Evolutionary conservation across 2,797 vertebrate species (phyloP).

Genomic region (Antrozous pallidus): DNA sequence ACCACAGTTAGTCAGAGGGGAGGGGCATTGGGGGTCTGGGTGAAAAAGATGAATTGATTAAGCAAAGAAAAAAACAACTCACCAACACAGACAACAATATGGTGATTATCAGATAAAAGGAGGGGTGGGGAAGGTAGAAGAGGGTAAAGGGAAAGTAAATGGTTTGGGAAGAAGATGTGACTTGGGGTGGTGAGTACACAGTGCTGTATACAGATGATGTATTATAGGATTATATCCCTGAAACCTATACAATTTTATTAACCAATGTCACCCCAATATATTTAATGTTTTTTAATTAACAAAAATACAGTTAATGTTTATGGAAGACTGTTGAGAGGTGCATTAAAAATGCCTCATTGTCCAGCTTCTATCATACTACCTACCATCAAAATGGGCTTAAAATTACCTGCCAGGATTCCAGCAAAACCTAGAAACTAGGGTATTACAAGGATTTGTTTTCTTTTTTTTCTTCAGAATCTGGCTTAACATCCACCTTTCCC

Average conservation of each 20-base stretch:
- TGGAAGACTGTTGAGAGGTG: background rate
- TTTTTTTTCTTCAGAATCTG: background rate
- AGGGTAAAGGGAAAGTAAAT: background rate
- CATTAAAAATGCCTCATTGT: fast-evolving
- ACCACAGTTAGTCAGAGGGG: background rate
- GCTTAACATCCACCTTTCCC: background rate
- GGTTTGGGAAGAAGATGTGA: background rate
- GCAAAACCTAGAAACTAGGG: background rate
- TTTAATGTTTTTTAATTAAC: background rate
- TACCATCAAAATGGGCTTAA: background rate
- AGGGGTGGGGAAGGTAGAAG: background rate
- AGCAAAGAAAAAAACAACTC: background rate
- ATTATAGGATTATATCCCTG: background rate
- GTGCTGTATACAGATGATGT: background rate
- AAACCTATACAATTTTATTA: background rate
- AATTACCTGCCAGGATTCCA: background rate
- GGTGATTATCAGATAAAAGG: background rate
- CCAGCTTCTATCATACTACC: background rate
- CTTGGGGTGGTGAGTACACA: background rate
- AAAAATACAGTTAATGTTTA: background rate
- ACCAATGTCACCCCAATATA: background rate
- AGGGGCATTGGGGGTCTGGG: background rate
- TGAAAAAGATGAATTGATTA: background rate
- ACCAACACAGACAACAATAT: background rate
- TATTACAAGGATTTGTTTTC: background rate